These are phyloP conservation scores for Drosophila basisetae DNA, from an alignment of 2,888 invertebrate species.

Conservation along the genomic window DNA sequence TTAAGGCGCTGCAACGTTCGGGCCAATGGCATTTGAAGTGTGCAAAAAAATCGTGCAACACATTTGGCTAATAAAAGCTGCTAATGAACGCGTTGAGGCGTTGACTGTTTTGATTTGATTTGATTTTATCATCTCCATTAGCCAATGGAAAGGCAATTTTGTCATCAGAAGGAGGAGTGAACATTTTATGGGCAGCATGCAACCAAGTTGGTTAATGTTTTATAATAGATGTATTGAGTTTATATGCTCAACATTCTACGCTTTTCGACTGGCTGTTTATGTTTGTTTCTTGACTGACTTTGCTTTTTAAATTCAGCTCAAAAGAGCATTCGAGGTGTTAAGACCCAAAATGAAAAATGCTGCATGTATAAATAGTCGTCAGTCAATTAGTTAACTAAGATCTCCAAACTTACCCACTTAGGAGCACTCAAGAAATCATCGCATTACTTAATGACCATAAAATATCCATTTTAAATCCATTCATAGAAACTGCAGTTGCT, in stretches of 20 bases:
- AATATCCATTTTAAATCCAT: constrained; percentile 37
- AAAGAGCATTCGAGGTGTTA: not conserved
- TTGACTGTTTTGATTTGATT: constrained; percentile 40
- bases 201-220: not conserved
- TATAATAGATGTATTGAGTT: not conserved
- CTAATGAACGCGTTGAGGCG: constrained; percentile 69
- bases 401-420: not conserved
- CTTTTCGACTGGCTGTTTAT: not conserved
- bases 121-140: constrained; percentile 29
- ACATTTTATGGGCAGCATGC: not conserved
- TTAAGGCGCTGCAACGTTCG: constrained; percentile 46
- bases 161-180: constrained; percentile 27
- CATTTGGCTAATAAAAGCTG: constrained; percentile 75
- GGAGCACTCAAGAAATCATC: not conserved
- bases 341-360: not conserved
- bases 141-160: constrained; percentile 53
- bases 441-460: constrained; percentile 12
- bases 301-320: not conserved
- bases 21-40: constrained; percentile 59
- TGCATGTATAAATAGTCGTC: not conserved
- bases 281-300: not conserved
- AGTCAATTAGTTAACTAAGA: not conserved
- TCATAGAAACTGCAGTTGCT: constrained; percentile 49
- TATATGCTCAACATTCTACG: not conserved
- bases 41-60: constrained; percentile 52